Percentiles rank a stretch among this genome's conserved stretches.
These are phyloP conservation scores for Apodemus sylvaticus DNA, from an alignment of 2,113 vertebrate genomes.

Conservation along the genomic window DNA sequence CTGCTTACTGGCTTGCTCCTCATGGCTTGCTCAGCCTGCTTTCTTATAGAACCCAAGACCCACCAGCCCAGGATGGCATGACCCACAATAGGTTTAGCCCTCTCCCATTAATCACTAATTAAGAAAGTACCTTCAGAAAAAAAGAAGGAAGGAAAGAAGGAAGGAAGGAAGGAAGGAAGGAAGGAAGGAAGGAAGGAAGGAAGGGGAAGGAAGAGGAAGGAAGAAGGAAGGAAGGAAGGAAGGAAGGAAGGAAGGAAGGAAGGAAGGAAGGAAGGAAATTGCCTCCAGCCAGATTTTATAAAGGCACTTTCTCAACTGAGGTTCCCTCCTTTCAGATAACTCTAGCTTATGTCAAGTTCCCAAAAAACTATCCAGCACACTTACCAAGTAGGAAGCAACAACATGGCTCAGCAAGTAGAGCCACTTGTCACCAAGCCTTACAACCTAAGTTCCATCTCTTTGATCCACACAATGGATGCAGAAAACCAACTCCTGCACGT, in stretches of 20 bases:
- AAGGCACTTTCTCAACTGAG: neutral
- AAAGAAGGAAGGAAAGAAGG: too few species aligned
- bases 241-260: too few species aligned
- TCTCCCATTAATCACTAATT: neutral
- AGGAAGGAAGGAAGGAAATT: too few species aligned
- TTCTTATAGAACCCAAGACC: neutral
- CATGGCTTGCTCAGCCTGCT: neutral
- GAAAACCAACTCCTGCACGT: too few species aligned
- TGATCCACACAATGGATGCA: neutral
- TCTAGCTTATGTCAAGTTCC: neutral
- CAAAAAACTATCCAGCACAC: neutral
- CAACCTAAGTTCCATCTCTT: neutral
- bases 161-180: too few species aligned
- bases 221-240: too few species aligned
- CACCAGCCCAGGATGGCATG: neutral
- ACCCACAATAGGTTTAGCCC: neutral
- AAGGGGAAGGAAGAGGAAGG: too few species aligned
- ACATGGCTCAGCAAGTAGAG: neutral
- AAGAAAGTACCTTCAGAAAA: neutral
- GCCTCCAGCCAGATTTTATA: neutral
- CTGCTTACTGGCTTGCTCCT: neutral
- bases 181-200: too few species aligned
- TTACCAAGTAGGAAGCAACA: neutral
- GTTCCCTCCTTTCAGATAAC: neutral
- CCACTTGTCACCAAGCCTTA: neutral